phyloP scores from a whole-genome alignment of 2,888 invertebrate species.

The Meteorus colon region DNA sequence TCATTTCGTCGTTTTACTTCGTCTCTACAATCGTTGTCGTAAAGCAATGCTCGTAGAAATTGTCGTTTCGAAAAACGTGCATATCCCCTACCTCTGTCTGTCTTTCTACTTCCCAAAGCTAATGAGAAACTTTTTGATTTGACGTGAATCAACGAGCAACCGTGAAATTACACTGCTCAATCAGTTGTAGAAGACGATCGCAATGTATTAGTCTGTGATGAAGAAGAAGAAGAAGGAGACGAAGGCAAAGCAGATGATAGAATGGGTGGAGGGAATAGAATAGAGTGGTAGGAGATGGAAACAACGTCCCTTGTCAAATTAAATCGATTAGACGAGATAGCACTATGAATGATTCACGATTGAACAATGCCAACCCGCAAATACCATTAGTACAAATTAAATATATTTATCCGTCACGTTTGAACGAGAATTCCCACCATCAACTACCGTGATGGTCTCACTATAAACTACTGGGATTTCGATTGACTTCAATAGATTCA shows the following conservation, averaged over 20 bases:
- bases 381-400: slow-evolving; percentile 61
- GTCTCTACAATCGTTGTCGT: background rate
- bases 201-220: background rate
- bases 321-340: slow-evolving; percentile 14
- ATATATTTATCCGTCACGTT: slow-evolving; percentile 49
- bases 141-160: slow-evolving; percentile 14
- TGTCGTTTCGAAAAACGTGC: background rate
- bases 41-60: background rate
- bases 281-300: background rate
- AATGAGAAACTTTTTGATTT: slow-evolving; percentile 30
- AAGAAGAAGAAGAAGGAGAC: background rate
- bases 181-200: background rate
- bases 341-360: slow-evolving; percentile 13
- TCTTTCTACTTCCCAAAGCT: background rate
- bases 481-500: background rate
- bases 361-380: slow-evolving; percentile 37
- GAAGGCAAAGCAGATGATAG: background rate
- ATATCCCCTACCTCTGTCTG: background rate
- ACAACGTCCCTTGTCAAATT: slow-evolving; percentile 13
- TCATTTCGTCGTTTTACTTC: slow-evolving; percentile 20
- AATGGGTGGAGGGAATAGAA: slow-evolving; percentile 4
- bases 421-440: slow-evolving; percentile 22
- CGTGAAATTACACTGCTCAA: slow-evolving; percentile 18
- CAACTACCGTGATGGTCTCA: background rate
- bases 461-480: background rate